Evolutionary conservation across 2,888 invertebrate genomes (phyloP), one percentile per base, ranked within the genome.

Genomic region (Coleophora deauratella): DNA sequence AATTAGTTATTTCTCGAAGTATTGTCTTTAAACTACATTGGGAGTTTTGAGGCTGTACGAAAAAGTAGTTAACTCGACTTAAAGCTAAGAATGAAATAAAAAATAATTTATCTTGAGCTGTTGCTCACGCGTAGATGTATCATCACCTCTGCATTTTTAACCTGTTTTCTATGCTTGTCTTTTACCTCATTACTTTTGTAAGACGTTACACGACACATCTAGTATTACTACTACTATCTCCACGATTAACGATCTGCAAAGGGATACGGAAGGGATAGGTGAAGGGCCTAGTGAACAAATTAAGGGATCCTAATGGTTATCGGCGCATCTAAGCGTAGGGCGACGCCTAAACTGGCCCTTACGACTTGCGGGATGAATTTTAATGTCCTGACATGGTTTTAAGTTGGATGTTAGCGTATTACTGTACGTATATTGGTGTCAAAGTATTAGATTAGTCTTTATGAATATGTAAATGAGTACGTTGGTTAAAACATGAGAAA

Each of bases 221-320:
- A 73, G 68, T 31, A n/a, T 13, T 44, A 38, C 49, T 31, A n/a
- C 12, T 44, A 38, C 49, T 72, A 67, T 58, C 44, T 64, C 72
- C 45, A 39, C 43, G 53, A 51, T 66, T 74, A 78, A 76, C 78
- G 72, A 80, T 78, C 73, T 73, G 77, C 66, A 75, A 75, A 82
- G 80, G 81, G 79, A 74, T 77, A 64, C 76, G 73, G 73, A 80
- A 78, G 78, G 81, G 79, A 80, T 78, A 81, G 84, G 81, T 81
- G 72, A 76, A 75, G 81, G 79, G 76, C 71, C 62, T 66, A 57
- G 55, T 53, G 75, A 66, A 81, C 81, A 81, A 84, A 82, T 85
- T 85, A 84, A 81, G 82, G 84, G 81, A 61, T 73, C 69, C 74
- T 81, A 84, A 82, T 80, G 81, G 80, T 81, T 84, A 84, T 84